Evolutionary conservation across 2,113 vertebrate genomes (phyloP).

Genomic region (Platanista minor): DNA sequence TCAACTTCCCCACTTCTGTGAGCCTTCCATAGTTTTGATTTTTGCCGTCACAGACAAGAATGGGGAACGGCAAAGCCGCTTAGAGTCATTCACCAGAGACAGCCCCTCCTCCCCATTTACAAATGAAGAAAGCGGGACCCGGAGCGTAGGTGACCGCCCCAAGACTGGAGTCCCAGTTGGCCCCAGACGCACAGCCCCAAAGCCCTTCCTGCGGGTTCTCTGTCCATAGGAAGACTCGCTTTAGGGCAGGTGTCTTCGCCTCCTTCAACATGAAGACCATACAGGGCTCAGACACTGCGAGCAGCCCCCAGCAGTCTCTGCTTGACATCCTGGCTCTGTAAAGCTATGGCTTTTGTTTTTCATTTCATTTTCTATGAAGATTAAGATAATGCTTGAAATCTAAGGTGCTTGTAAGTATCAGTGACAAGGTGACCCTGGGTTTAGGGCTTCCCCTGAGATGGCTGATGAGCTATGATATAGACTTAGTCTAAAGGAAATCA

Average conservation of each 20-base stretch:
- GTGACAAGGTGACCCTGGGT: not conserved
- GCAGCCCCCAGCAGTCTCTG: not conserved
- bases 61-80: not conserved
- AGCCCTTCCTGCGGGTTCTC: not conserved
- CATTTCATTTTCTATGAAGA: not conserved
- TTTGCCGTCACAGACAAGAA: not conserved
- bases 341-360: not conserved
- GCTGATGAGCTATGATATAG: not conserved
- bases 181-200: not conserved
- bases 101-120: no score
- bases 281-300: rapidly evolving
- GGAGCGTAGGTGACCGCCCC: not conserved
- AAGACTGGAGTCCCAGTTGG: not conserved
- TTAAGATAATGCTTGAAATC: not conserved
- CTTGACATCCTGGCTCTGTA: not conserved
- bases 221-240: not conserved
- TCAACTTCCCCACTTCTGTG: no score
- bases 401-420: not conserved
- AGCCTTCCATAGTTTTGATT: not conserved
- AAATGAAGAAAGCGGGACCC: not conserved
- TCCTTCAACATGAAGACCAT: not conserved
- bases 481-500: not conserved
- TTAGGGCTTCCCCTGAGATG: not conserved
- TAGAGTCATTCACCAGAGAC: not conserved
- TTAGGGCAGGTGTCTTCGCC: rapidly evolving